Percentiles rank a stretch among this genome's conserved stretches.
Evolutionary conservation across 1,140 invertebrate genomes (phyloP).

Genomic region (Helicorthomorpha holstii): DNA sequence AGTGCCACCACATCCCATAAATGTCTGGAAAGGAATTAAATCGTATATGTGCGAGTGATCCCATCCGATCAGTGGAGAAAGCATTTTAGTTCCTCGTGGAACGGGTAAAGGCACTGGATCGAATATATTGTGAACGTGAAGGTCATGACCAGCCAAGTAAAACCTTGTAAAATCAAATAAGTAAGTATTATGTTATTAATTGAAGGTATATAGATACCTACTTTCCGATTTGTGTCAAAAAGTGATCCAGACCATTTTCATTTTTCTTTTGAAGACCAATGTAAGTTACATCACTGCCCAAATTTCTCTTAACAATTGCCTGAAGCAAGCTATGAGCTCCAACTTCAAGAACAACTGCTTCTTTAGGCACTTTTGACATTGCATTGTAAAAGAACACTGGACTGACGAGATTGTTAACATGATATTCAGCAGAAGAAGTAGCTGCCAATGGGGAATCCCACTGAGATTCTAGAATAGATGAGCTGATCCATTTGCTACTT

Average conservation of each 20-base stretch:
- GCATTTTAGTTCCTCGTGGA: conserved; percentile 68
- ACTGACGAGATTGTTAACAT: conserved; percentile 34
- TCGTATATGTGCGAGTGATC: conserved; percentile 69
- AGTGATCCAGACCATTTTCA: conserved; percentile 21
- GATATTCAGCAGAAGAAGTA: conserved; percentile 51
- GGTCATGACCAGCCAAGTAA: too few species aligned
- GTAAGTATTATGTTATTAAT: too few species aligned
- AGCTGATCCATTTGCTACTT: conserved; percentile 68
- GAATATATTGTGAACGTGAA: too few species aligned
- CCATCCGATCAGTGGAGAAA: conserved; percentile 70
- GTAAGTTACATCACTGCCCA: conserved; percentile 24
- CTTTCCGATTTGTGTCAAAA: conserved; percentile 25
- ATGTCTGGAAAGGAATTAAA: conserved; percentile 38
- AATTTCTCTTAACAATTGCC: conserved; percentile 39
- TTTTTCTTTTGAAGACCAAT: conserved; percentile 31
- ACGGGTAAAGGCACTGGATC: conserved; percentile 33
- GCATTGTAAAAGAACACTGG: conserved; percentile 77
- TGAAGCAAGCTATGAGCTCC: conserved; percentile 63
- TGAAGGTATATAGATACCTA: neutral
- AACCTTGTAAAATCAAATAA: too few species aligned
- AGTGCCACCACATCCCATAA: neutral
- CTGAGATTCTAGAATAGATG: conserved; percentile 67
- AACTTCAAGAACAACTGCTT: conserved; percentile 62
- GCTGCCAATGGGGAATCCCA: conserved; percentile 61
- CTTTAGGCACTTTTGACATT: conserved; percentile 48